These are phyloP conservation scores for Synaphobranchus kaupii DNA, from an alignment of 2,797 vertebrate genomes.

Conservation along the genomic window DNA sequence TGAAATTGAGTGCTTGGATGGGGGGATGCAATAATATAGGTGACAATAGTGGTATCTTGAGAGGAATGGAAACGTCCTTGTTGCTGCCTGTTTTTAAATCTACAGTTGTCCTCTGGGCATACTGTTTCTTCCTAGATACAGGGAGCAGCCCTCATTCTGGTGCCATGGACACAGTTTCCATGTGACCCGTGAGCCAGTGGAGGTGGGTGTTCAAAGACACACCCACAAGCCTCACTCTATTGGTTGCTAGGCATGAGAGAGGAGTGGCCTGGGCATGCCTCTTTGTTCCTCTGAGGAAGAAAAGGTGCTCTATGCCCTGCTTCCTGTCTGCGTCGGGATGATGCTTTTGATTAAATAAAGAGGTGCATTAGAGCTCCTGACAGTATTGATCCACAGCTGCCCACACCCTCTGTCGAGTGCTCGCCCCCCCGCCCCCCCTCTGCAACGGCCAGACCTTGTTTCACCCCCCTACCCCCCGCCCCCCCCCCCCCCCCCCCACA, in stretches of 20 bases:
- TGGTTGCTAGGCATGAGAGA: background rate
- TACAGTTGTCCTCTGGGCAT: background rate
- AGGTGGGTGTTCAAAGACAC: conserved; percentile 16
- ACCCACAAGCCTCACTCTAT: background rate
- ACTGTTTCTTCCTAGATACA: background rate
- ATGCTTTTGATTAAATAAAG: conserved; percentile 34
- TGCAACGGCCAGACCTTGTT: background rate
- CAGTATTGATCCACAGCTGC: conserved; percentile 27
- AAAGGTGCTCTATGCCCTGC: conserved; percentile 10
- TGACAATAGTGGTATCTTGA: background rate
- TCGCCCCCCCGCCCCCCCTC: background rate
- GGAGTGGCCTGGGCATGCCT: background rate
- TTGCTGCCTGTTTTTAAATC: background rate
- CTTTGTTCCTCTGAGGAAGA: background rate
- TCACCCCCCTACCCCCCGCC: conserved; percentile 24
- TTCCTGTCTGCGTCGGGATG: conserved; percentile 20
- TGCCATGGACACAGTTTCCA: conserved; percentile 13
- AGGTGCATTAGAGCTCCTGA: conserved; percentile 35
- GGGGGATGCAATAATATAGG: background rate
- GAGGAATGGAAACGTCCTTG: background rate
- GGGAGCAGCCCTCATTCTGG: background rate
- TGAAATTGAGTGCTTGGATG: background rate
- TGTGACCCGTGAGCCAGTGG: conserved; percentile 20
- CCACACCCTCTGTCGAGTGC: background rate
- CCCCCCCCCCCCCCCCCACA: background rate